Percentiles rank a stretch among this genome's conserved stretches.
These are phyloP conservation scores for Drosophila eugracilis DNA, from an alignment of 1,140 invertebrate species.

Conservation along the genomic window DNA sequence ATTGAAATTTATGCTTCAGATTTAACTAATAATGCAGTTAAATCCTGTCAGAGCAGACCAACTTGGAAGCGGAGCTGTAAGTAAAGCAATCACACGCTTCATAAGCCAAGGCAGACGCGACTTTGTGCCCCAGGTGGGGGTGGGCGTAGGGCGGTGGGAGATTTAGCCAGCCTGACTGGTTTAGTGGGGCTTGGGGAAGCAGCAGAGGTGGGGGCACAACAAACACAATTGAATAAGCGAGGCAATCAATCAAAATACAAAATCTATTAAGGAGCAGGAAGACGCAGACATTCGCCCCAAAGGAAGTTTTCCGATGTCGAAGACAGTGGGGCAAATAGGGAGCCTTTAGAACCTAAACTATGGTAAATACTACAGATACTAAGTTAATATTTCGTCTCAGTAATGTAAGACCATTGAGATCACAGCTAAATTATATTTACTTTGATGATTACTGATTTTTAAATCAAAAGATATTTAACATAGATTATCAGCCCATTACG, in stretches of 20 bases:
- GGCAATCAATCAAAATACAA: constrained; percentile 84
- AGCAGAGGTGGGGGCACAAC: constrained; percentile 12
- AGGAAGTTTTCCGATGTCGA: constrained; percentile 40
- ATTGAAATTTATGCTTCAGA: constrained; percentile 81
- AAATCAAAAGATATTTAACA: background rate
- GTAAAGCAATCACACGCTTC: constrained; percentile 82
- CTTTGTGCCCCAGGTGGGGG: constrained; percentile 25
- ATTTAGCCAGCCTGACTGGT: constrained; percentile 19
- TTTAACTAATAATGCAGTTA: constrained; percentile 83
- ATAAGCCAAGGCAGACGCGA: constrained; percentile 76
- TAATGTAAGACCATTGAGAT: too few relatives aligned
- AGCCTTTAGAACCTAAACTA: background rate
- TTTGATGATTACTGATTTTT: too few relatives aligned
- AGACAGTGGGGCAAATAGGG: constrained; percentile 32
- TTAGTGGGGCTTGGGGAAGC: constrained; percentile 7
- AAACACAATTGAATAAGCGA: constrained; percentile 81
- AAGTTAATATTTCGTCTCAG: too few relatives aligned
- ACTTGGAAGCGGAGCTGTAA: constrained; percentile 64
- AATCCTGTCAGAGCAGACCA: constrained; percentile 69
- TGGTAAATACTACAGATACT: background rate
- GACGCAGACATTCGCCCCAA: constrained; percentile 51
- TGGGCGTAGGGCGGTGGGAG: background rate
- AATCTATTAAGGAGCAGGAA: constrained; percentile 71
- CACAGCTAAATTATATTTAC: background rate
- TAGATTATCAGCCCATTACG: background rate